Evolutionary conservation across 2,888 invertebrate genomes (phyloP).

Genomic region (Masnerella sp.): DNA sequence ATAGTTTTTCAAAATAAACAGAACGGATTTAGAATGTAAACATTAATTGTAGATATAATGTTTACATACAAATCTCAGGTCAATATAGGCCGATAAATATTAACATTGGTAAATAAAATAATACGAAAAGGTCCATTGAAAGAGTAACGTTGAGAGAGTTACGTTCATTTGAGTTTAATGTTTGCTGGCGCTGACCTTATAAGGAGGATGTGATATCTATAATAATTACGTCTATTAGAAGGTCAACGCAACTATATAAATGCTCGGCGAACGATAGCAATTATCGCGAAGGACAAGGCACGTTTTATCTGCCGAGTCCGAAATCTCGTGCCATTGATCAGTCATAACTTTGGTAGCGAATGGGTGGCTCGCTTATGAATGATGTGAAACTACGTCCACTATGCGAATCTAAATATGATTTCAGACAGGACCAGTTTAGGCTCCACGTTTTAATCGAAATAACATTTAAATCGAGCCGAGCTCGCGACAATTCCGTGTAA

Average conservation of each 20-base stretch:
- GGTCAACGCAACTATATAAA: constrained; percentile 29
- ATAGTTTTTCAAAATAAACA: too few species aligned
- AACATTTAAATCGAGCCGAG: constrained; percentile 62
- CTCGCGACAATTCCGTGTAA: constrained; percentile 64
- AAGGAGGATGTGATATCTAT: constrained; percentile 22
- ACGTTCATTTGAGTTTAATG: too few species aligned
- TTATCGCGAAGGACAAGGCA: constrained; percentile 18
- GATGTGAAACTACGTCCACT: constrained; percentile 40
- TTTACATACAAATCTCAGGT: neutral
- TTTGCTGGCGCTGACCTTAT: constrained; percentile 19
- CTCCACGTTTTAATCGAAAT: constrained; percentile 62
- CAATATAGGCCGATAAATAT: too few species aligned
- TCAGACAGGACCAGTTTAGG: constrained; percentile 56
- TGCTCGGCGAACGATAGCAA: constrained; percentile 15
- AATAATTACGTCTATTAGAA: constrained; percentile 20
- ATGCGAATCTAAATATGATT: constrained; percentile 55
- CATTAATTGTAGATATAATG: neutral
- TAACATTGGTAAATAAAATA: too few species aligned
- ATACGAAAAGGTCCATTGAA: too few species aligned
- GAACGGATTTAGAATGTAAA: too few species aligned
- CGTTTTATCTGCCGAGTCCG: constrained; percentile 5
- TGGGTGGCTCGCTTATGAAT: constrained; percentile 43
- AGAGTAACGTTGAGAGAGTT: too few species aligned
- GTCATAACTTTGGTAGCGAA: constrained; percentile 37
- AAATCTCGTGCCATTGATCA: constrained; percentile 39